Percentiles rank a stretch among this genome's conserved stretches.
phyloP scores from a whole-genome alignment of 2,888 invertebrate species.

The Ernsta delagoae region DNA sequence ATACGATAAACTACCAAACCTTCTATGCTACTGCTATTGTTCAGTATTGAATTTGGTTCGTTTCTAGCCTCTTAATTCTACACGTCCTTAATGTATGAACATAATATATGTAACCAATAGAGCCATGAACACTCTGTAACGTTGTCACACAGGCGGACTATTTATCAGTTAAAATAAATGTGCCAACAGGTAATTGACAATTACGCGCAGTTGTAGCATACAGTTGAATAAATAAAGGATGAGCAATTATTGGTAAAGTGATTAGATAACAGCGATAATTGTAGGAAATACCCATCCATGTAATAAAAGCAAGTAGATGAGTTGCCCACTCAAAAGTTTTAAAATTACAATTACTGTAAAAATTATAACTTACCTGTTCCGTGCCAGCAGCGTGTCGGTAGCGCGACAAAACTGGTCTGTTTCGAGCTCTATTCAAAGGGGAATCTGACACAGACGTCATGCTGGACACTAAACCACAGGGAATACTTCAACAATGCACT shows the following conservation, averaged over 20 bases:
- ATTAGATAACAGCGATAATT: constrained; percentile 33
- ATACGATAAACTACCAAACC: constrained; percentile 1
- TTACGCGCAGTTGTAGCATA: constrained; percentile 33
- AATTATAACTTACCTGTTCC: constrained; percentile 65
- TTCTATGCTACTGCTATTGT: not conserved
- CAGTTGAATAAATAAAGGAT: constrained; percentile 37
- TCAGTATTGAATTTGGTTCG: not conserved
- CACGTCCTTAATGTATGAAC: not conserved
- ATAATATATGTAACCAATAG: not conserved
- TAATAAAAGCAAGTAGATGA: not conserved
- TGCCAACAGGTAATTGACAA: constrained; percentile 38
- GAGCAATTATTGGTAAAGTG: constrained; percentile 34
- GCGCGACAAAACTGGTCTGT: constrained; percentile 74
- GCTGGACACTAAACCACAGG: constrained; percentile 39
- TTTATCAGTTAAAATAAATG: constrained; percentile 37
- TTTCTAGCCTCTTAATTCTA: not conserved
- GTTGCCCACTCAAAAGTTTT: constrained; percentile 10
- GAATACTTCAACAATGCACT: constrained; percentile 38
- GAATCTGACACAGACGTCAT: constrained; percentile 77
- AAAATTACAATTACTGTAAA: constrained; percentile 7
- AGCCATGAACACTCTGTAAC: constrained; percentile 4
- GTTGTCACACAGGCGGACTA: constrained; percentile 22
- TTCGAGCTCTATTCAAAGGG: constrained; percentile 68
- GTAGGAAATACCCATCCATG: constrained; percentile 21
- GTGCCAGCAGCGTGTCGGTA: constrained; percentile 64